Conservation (phyloP, 2,888 invertebrate species). For the Chironomus riparius region DNA sequence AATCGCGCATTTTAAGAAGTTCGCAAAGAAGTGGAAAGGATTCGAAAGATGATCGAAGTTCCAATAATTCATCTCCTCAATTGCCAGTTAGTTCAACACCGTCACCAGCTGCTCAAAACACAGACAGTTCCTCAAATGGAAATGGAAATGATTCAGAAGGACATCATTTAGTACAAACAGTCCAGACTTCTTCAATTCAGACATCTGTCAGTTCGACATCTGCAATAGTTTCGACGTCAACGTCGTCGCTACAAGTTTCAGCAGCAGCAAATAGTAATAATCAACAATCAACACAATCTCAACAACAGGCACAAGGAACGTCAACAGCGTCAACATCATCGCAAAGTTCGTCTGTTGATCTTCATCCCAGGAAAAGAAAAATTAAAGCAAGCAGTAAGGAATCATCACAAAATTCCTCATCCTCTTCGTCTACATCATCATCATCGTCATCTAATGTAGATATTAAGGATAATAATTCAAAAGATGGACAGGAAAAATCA, state of each 20-base stretch:
- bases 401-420: neutral
- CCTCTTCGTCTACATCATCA: neutral
- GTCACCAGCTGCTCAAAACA: conserved; percentile 37
- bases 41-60: conserved; percentile 41
- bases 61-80: conserved; percentile 55
- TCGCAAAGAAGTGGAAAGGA: conserved; percentile 49
- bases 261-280: neutral
- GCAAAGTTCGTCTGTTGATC: conserved; percentile 36
- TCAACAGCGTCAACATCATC: conserved; percentile 30
- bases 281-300: neutral
- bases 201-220: conserved; percentile 41
- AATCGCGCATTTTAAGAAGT: conserved; percentile 54
- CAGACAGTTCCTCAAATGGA: conserved; percentile 32
- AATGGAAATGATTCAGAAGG: conserved; percentile 41
- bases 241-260: conserved; percentile 17
- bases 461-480: neutral
- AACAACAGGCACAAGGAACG: neutral
- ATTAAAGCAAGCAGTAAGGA: conserved; percentile 68
- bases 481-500: conserved; percentile 37
- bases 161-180: conserved; percentile 36
- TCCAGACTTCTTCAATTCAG: conserved; percentile 37
- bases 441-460: neutral
- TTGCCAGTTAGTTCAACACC: conserved; percentile 43
- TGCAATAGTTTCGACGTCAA: neutral
- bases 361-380: conserved; percentile 86